Evolutionary conservation across 2,113 vertebrate genomes (phyloP).

Genomic region (Felis chaus): DNA sequence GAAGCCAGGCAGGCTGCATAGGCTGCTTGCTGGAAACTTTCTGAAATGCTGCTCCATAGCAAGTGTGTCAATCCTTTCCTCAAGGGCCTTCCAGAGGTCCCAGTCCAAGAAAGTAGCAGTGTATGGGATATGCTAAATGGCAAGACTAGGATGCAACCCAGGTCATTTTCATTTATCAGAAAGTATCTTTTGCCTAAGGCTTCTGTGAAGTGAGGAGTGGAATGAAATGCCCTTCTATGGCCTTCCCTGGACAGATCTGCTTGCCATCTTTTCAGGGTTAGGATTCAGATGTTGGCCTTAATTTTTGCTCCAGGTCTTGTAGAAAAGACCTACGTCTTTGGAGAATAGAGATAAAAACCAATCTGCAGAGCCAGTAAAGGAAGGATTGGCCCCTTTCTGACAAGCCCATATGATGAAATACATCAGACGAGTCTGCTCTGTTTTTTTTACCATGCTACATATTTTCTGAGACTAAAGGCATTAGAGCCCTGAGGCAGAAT

Average conservation of each 20-base stretch:
- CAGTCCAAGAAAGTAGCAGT: not conserved
- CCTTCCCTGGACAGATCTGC: not conserved
- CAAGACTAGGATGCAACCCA: not conserved
- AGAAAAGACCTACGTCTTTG: not conserved
- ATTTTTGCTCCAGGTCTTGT: not conserved
- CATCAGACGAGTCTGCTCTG: not conserved
- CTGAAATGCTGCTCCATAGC: not conserved
- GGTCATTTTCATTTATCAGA: not conserved
- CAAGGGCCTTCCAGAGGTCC: not conserved
- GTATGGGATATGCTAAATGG: not conserved
- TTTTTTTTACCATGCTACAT: not conserved
- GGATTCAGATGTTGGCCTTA: not conserved
- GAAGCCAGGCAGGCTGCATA: not conserved
- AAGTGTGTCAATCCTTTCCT: not conserved
- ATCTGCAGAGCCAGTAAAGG: not conserved
- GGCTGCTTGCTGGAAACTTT: not conserved
- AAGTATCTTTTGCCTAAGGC: not conserved
- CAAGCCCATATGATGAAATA: constrained; percentile 25
- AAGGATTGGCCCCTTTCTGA: not conserved
- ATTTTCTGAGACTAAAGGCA: not conserved
- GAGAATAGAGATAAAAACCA: not conserved
- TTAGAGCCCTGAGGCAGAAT: not conserved
- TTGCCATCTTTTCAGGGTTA: not conserved
- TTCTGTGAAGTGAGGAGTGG: not conserved
- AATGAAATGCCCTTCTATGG: not conserved